Conservation (phyloP, 2,888 invertebrate species). For the Zaprionus lineosus region DNA sequence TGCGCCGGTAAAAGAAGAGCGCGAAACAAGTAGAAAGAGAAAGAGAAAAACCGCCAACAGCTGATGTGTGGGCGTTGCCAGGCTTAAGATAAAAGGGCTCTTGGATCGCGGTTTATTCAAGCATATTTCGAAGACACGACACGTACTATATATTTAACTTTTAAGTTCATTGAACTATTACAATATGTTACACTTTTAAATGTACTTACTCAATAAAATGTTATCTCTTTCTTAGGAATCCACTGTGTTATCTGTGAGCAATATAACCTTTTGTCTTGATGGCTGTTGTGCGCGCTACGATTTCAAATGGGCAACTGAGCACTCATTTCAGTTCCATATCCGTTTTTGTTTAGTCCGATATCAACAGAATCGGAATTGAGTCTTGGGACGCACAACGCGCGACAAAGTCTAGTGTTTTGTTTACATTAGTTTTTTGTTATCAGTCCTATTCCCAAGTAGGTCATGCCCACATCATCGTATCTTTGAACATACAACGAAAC, state of each 20-base stretch:
- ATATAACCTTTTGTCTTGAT: slow-evolving; percentile 6
- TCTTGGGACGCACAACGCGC: slow-evolving; percentile 16
- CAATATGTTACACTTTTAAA: neutral
- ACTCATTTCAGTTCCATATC: slow-evolving; percentile 42
- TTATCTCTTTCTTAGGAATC: slow-evolving; percentile 9
- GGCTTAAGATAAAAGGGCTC: slow-evolving; percentile 9
- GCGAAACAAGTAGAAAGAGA: slow-evolving; percentile 3
- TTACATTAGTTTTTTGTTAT: slow-evolving; percentile 44
- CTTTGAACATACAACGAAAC: slow-evolving; percentile 4
- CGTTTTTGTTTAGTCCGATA: slow-evolving; percentile 65
- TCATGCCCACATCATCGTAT: slow-evolving; percentile 35
- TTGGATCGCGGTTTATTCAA: slow-evolving; percentile 36
- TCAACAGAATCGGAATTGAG: slow-evolving; percentile 23
- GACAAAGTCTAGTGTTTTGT: slow-evolving; percentile 31
- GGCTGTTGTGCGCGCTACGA: slow-evolving; percentile 50
- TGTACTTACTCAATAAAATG: slow-evolving; percentile 39
- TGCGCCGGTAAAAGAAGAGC: slow-evolving; percentile 48
- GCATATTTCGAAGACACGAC: neutral
- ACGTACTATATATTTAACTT: neutral
- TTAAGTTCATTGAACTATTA: slow-evolving; percentile 11
- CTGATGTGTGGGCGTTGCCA: slow-evolving; percentile 59
- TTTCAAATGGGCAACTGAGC: slow-evolving; percentile 54
- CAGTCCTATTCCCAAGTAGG: slow-evolving; percentile 40
- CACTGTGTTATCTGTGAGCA: slow-evolving; percentile 40
- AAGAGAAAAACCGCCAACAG: slow-evolving; percentile 34